Base-by-base conservation (phyloP, 2,797 vertebrate species). In the Poecile montanus region DNA sequence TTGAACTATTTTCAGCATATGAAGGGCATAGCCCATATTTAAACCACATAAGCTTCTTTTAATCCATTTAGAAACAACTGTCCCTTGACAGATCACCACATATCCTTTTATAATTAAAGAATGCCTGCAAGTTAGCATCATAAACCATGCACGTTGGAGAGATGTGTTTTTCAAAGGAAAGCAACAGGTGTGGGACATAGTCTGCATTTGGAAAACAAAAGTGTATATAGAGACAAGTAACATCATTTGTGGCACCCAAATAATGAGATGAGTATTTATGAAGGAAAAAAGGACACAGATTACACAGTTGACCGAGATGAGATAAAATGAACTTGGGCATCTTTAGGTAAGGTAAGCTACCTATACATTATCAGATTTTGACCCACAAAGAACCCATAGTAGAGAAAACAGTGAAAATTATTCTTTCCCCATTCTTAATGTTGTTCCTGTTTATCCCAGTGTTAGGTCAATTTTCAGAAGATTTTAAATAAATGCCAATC, bases 11-110 rank as follows among this genome's bases (percentile, higher is more conserved):
- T 93, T 76, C 74, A 75, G 82, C 25, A n/a, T 25, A 53, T 32
- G 53, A 91, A 86, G 20, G 51, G 48, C 72, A 89, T 18, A 80
- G 57, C 22, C 65, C 78, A 58, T 61, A 88, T 88, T 93, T 80
- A 96, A 92, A 81, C 63, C 47, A 47, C 32, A 19, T 91, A 97
- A 97, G 54, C 93, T 94, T 61, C 74, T 86, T 95, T 76, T 94
- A 97, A 96, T 94, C 91, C 79, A 79, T 95, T 95, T 94, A 82
- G 94, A 95, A 89, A 96, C 92, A 96, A 94, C 93, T 88, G 88
- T 92, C 88, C 58, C 13, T 83, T 91, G 87, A 91, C 74, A 97
- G 91, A 95, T 91, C 73, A 68, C 80, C 90, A 90, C 85, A 40
- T 88, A 87, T 16, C 82, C 77, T 93, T 89, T 92, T 78, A 85